A percentile compares a stretch with the other conserved stretches of the same genome.
Conservation (phyloP, 2,888 invertebrate species). For the Podabrus alpinus region DNA sequence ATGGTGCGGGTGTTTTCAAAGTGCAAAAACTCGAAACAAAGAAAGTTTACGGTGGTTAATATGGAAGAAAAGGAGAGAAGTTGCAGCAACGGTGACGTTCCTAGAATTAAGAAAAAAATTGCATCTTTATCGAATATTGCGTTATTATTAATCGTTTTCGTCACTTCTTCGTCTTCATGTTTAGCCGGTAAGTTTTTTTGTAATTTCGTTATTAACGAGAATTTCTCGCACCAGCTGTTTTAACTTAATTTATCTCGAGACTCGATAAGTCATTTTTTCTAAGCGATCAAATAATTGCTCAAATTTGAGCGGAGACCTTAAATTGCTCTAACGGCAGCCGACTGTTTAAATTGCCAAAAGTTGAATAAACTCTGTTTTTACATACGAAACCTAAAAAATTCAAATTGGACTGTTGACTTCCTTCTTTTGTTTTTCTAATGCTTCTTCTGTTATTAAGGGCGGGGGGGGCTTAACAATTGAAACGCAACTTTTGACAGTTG, state of each 20-base stretch:
- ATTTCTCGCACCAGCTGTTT: neutral
- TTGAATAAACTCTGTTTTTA: neutral
- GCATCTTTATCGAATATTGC: slow-evolving; percentile 14
- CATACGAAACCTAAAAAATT: neutral
- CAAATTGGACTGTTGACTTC: neutral
- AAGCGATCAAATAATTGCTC: neutral
- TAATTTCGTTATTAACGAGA: neutral
- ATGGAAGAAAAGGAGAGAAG: slow-evolving; percentile 36
- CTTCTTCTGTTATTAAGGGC: neutral
- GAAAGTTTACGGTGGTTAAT: slow-evolving; percentile 11
- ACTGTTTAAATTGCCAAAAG: neutral
- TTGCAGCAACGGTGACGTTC: neutral
- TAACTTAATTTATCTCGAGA: neutral
- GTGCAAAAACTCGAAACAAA: slow-evolving; percentile 24
- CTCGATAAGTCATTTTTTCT: neutral
- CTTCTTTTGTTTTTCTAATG: neutral
- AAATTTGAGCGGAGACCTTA: neutral
- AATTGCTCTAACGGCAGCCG: neutral
- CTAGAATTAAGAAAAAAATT: slow-evolving; percentile 18
- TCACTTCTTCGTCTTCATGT: slow-evolving; percentile 2
- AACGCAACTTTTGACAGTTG: neutral
- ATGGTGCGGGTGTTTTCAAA: slow-evolving; percentile 13
- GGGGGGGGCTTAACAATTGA: neutral
- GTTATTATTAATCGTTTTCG: slow-evolving; percentile 3
- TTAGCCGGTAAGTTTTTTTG: slow-evolving; percentile 14